Evolutionary conservation across 92 coral and sea anemone species (phyloP), one percentile per base, ranked within the genome.

Genomic region (Paramuricea clavata): DNA sequence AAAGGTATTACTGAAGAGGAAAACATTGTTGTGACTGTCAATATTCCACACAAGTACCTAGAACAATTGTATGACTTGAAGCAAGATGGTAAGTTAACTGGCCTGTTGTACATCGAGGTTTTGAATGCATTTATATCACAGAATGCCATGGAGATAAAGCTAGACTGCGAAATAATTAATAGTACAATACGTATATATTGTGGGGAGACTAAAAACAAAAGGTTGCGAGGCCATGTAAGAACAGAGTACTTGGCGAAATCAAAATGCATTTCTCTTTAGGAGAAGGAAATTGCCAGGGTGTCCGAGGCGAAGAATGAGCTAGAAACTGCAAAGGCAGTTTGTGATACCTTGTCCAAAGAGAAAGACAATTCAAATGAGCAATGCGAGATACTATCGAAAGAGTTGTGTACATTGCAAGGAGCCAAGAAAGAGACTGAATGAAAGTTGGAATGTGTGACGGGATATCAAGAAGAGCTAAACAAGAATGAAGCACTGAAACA

Each of bases 141-240:
- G 12, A 50, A 73, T 26, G 43, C 69, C 60, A 49, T 57, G 26
- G 78, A 85, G 64, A 74, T 85, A 28, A 73, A 60, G 49, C 83
- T 69, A 31, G 88, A 85, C 82, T 85, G n/a, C n/a, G n/a, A n/a
- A n/a, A n/a, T n/a, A n/a, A n/a, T n/a, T n/a, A n/a, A n/a, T n/a
- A n/a, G n/a, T 41, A 34, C 42, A 16, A 0, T 86, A 3, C 77
- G 78, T n/a, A 77, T 68, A 78, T 39, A 43, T 62, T 86, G 89
- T 50, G 70, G 89, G 15, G 54, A 86, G 31, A 41, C 78, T 30
- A 86, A 86, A 44, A 78, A 50, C 85, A 65, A 78, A 67, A 47
- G 39, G 3, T 49, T 86, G 33, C 34, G 67, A 52, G 89, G 89
- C n/a, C n/a, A n/a, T n/a, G n/a, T n/a, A n/a, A n/a, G n/a, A n/a